These are phyloP conservation scores for Adelognathus sp. DNA, from an alignment of 2,888 invertebrate genomes.

Conservation along the genomic window DNA sequence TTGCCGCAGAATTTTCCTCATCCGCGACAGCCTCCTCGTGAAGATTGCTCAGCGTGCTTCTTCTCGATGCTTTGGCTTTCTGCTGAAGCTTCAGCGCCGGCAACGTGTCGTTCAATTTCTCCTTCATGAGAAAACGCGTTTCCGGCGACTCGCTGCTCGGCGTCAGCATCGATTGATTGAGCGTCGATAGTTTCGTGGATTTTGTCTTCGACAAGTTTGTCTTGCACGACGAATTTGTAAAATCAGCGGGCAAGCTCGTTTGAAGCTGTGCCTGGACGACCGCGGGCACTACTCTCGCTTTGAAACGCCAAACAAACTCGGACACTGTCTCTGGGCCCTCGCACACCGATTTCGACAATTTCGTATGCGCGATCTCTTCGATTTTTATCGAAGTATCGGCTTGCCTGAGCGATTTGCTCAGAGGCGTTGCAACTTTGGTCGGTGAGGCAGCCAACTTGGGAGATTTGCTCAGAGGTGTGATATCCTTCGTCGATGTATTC, in stretches of 20 bases:
- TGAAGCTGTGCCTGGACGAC: background rate
- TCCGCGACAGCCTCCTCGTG: background rate
- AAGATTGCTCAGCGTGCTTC: constrained; percentile 26
- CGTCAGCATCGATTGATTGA: constrained; percentile 48
- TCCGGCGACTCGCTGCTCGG: constrained; percentile 64
- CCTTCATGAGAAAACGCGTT: constrained; percentile 70
- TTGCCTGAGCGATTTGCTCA: background rate
- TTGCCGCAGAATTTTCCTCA: background rate
- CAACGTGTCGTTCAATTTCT: constrained; percentile 71
- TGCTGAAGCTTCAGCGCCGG: constrained; percentile 63
- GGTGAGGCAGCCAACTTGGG: background rate
- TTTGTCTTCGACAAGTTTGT: constrained; percentile 36
- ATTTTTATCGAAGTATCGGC: background rate
- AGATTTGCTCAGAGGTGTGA: too few relatives aligned
- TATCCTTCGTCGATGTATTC: background rate
- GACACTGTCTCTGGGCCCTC: background rate
- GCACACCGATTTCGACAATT: background rate
- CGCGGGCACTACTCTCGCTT: constrained; percentile 10
- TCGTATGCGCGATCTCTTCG: background rate
- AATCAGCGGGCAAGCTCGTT: constrained; percentile 14
- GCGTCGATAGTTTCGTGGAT: constrained; percentile 14
- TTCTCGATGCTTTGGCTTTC: constrained; percentile 32
- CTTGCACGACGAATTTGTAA: background rate
- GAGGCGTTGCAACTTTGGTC: background rate
- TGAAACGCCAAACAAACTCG: constrained; percentile 19